Conservation (phyloP, 1,140 invertebrate species). For the Brachionus angularis region DNA sequence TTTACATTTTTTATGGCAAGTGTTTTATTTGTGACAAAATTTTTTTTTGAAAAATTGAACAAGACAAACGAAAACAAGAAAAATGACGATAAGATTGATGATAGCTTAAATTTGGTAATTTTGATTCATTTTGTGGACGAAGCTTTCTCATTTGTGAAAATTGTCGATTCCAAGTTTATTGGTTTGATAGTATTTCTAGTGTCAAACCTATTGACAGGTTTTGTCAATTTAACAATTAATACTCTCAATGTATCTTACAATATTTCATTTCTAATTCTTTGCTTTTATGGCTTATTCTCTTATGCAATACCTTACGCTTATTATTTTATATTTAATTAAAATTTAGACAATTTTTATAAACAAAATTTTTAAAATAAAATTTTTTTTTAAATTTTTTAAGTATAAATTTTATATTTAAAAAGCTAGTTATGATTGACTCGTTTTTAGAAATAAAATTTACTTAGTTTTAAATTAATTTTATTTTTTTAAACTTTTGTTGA, state of each 20-base stretch:
- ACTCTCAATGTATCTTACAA: background rate
- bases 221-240: constrained; percentile 65
- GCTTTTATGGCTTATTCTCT: too few relatives aligned
- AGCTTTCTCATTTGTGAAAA: constrained; percentile 4
- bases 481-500: background rate
- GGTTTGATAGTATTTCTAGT: constrained; percentile 72
- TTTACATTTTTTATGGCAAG: background rate
- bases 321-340: too few relatives aligned
- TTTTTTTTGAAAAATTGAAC: too few relatives aligned
- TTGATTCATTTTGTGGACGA: background rate
- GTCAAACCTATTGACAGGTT: constrained; percentile 72
- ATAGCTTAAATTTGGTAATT: background rate
- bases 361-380: too few relatives aligned
- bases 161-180: constrained; percentile 56
- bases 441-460: background rate
- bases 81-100: background rate
- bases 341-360: too few relatives aligned
- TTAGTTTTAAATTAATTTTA: background rate
- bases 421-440: too few relatives aligned
- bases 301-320: too few relatives aligned
- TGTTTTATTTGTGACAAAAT: constrained; percentile 19
- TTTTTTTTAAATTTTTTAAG: too few relatives aligned
- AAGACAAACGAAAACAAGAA: background rate
- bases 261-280: too few relatives aligned
- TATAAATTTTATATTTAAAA: too few relatives aligned